These are phyloP conservation scores for Cabera pusaria DNA, from an alignment of 2,888 invertebrate species.

Conservation along the genomic window DNA sequence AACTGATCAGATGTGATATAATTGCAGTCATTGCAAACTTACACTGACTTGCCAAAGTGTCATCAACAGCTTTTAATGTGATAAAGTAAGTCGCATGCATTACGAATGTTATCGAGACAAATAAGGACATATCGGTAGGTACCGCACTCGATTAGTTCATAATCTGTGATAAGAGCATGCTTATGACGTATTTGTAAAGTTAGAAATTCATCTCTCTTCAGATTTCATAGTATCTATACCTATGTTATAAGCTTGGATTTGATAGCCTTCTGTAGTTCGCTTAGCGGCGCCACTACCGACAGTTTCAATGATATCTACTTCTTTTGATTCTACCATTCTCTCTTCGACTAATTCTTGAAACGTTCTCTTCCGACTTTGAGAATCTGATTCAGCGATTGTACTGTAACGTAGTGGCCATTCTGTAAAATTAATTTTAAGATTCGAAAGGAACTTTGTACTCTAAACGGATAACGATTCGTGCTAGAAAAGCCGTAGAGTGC, in stretches of 20 bases:
- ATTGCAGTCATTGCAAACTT: too few relatives aligned
- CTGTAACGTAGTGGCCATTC: conserved; percentile 65
- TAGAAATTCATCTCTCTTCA: conserved; percentile 49
- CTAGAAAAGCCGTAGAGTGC: conserved; percentile 47
- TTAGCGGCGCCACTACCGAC: conserved; percentile 56
- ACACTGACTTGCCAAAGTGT: conserved; percentile 12
- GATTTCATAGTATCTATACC: conserved; percentile 51
- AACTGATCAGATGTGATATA: too few relatives aligned
- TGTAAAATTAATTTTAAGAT: conserved; percentile 48
- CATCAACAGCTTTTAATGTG: conserved; percentile 22
- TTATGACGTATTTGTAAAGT: conserved; percentile 68
- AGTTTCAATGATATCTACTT: conserved; percentile 12
- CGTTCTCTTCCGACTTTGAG: conserved; percentile 8
- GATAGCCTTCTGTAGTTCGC: conserved; percentile 78
- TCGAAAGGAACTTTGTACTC: conserved; percentile 23
- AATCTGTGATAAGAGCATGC: conserved; percentile 80
- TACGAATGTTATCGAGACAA: conserved; percentile 40
- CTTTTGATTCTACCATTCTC: conserved; percentile 5
- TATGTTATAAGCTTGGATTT: conserved; percentile 71
- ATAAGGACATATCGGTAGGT: conserved; percentile 71
- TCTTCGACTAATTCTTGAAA: conserved; percentile 11
- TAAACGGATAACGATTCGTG: conserved; percentile 19
- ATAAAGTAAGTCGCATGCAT: conserved; percentile 31
- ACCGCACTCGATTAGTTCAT: conserved; percentile 67
- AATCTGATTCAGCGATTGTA: conserved; percentile 41